Evolutionary conservation across 2,113 vertebrate species (phyloP).

Genomic region (Phrynosoma blainvillii): DNA sequence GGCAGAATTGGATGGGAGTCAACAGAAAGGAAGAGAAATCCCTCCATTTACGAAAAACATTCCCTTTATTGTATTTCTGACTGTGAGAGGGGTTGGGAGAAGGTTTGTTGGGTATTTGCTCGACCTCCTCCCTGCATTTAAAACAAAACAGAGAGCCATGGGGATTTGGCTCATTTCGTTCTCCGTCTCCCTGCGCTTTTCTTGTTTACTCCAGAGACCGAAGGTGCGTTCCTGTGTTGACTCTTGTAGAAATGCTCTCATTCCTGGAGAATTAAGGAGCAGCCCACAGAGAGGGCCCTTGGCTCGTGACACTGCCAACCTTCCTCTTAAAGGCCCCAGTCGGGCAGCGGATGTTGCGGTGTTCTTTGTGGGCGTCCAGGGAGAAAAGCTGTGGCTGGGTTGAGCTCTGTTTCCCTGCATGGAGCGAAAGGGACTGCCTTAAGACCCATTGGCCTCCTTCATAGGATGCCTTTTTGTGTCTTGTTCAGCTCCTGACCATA

Average conservation of each 20-base stretch:
- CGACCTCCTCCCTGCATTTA: not conserved
- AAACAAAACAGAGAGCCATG: slow-evolving; percentile 4
- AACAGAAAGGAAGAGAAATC: slow-evolving; percentile 42
- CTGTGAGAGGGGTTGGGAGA: not conserved
- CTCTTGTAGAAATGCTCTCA: slow-evolving; percentile 7
- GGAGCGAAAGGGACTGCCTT: not conserved
- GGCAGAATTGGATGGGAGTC: slow-evolving; percentile 6
- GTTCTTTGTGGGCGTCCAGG: not conserved
- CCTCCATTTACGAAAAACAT: slow-evolving; percentile 21
- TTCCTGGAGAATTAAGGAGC: slow-evolving; percentile 1
- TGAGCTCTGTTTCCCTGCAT: no score
- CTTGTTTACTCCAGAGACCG: slow-evolving; percentile 17
- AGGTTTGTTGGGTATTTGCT: not conserved
- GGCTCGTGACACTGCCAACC: not conserved
- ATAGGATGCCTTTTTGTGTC: not conserved
- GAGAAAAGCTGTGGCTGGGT: not conserved
- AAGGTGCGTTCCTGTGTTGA: slow-evolving; percentile 29
- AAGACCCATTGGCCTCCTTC: no score
- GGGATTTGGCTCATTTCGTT: not conserved
- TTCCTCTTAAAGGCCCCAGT: no score
- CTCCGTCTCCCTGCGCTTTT: not conserved
- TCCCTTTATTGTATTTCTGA: slow-evolving; percentile 25
- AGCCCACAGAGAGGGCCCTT: not conserved
- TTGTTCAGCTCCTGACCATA: no score
- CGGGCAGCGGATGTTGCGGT: not conserved